A percentile compares a stretch with the other conserved stretches of the same genome.
These are phyloP conservation scores for Trilocha varians DNA, from an alignment of 2,888 invertebrate species.

Conservation along the genomic window DNA sequence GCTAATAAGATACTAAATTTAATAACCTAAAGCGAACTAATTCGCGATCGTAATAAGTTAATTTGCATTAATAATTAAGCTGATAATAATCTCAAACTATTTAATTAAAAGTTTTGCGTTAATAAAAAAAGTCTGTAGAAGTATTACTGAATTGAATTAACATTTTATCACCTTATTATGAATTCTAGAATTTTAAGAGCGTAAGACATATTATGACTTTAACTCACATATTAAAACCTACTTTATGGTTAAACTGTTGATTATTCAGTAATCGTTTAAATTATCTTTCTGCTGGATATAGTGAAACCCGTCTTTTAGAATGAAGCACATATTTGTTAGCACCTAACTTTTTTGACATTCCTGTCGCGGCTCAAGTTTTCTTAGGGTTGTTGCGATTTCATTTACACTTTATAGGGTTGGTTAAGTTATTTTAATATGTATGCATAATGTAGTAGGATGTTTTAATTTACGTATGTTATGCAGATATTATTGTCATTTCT, in stretches of 20 bases:
- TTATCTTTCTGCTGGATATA: no score
- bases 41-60: neutral
- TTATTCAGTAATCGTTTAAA: no score
- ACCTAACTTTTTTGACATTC: constrained; percentile 64
- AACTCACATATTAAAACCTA: no score
- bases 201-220: neutral
- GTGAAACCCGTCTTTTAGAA: constrained; percentile 28
- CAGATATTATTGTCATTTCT: no score
- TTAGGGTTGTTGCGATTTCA: constrained; percentile 52
- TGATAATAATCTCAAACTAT: neutral
- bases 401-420: constrained; percentile 21
- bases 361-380: constrained; percentile 58
- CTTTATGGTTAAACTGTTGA: no score
- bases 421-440: neutral
- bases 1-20: neutral
- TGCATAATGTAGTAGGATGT: constrained; percentile 1
- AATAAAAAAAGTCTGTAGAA: no score
- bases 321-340: constrained; percentile 69
- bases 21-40: neutral
- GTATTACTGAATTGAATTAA: no score
- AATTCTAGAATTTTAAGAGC: no score
- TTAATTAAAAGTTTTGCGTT: neutral
- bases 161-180: no score
- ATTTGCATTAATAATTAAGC: neutral
- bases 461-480: no score